Evolutionary conservation across 2,113 vertebrate genomes (phyloP).

Genomic region (Plecotus auritus): DNA sequence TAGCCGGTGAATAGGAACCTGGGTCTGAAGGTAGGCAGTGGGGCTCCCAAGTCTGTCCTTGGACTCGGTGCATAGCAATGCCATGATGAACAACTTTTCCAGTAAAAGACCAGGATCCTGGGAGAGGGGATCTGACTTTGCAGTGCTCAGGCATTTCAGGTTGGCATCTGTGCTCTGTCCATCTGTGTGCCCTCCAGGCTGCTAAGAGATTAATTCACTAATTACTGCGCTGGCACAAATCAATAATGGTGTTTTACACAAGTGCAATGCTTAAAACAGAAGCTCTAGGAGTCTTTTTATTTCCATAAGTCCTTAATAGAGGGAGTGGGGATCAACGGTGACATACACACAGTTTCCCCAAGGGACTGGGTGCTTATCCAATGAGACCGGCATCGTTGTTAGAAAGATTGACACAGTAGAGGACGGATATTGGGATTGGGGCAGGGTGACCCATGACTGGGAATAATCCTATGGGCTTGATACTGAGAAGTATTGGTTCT

Average conservation of each 20-base stretch:
- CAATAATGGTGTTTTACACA: slow-evolving; percentile 33
- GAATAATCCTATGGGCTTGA: neutral
- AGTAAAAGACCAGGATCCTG: neutral
- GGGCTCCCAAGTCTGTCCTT: rapidly evolving
- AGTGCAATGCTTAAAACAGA: neutral
- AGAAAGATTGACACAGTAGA: neutral
- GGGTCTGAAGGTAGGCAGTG: too few species aligned
- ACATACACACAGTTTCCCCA: neutral
- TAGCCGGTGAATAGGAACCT: neutral
- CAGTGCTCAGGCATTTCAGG: neutral
- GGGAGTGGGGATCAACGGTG: neutral
- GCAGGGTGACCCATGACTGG: too few species aligned
- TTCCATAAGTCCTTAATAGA: neutral
- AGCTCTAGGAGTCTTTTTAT: neutral
- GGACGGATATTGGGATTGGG: neutral
- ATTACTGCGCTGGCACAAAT: neutral
- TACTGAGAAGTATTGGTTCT: neutral
- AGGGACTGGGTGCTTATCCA: neutral
- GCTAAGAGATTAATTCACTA: slow-evolving; percentile 37
- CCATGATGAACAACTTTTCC: too few species aligned
- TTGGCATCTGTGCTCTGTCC: neutral
- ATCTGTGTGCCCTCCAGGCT: neutral
- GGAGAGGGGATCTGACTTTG: neutral
- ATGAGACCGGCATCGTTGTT: neutral
- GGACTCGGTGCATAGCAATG: rapidly evolving